These are phyloP conservation scores for Champsocephalus gunnari DNA, from an alignment of 2,797 vertebrate genomes.

Conservation along the genomic window DNA sequence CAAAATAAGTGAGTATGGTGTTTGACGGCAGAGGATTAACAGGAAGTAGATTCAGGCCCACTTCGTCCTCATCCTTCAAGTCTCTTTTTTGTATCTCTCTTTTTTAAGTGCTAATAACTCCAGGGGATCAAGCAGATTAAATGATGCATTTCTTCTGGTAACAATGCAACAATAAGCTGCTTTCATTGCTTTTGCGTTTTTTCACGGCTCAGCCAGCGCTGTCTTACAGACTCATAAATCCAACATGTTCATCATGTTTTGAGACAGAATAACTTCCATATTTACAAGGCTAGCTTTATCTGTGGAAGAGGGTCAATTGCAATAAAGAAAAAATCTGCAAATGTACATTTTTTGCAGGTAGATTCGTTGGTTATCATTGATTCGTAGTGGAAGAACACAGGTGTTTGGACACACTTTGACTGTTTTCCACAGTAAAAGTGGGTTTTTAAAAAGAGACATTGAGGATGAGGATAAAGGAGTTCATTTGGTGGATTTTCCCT, in stretches of 20 bases:
- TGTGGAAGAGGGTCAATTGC: not conserved
- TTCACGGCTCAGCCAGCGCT: no score
- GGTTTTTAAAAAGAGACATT: not conserved
- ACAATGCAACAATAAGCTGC: not conserved
- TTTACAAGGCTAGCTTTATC: not conserved
- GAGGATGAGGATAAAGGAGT: not conserved
- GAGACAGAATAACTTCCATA: not conserved
- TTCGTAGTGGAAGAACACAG: no score
- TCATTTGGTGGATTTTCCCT: not conserved
- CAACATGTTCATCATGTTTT: not conserved
- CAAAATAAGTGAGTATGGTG: not conserved
- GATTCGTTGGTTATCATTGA: no score
- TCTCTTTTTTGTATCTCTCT: not conserved
- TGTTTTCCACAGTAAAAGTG: not conserved
- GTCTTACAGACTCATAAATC: not conserved
- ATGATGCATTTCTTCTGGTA: not conserved
- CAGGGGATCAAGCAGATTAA: not conserved
- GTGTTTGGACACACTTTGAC: no score
- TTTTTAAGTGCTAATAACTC: not conserved
- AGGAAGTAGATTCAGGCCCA: not conserved
- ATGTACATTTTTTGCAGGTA: no score
- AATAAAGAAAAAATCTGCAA: no score
- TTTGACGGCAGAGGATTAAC: slow-evolving; percentile 30
- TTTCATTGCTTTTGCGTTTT: not conserved
- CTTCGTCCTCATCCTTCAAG: not conserved